Evolutionary conservation across 37 sponge, comb jelly and placozoan species (phyloP).

Genomic region (Beroe forskalii): DNA sequence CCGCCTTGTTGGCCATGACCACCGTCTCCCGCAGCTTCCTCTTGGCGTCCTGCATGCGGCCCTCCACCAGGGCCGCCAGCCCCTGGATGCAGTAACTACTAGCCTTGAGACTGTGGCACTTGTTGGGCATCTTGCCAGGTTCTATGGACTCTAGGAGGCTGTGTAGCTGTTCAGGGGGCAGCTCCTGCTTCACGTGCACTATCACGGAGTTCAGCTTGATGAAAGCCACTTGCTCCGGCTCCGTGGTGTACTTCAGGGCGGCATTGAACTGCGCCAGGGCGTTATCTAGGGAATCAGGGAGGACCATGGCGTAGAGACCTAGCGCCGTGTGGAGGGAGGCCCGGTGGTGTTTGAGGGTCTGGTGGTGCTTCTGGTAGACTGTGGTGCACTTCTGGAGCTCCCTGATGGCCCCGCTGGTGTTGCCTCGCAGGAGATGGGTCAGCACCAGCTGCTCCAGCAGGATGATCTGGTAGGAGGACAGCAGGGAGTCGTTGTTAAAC

Average conservation of each 20-base stretch:
- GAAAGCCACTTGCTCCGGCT: conserved; percentile 37
- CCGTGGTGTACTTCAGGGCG: conserved; percentile 30
- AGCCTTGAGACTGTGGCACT: conserved; percentile 58
- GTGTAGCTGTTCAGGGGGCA: conserved; percentile 1
- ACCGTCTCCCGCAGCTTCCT: conserved; percentile 71
- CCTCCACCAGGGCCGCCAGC: conserved; percentile 37
- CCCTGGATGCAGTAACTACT: conserved; percentile 58
- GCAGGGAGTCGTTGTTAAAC: neutral
- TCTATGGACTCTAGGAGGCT: conserved; percentile 5
- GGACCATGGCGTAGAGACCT: conserved; percentile 31
- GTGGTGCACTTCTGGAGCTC: conserved; percentile 39
- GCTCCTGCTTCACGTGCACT: conserved; percentile 40
- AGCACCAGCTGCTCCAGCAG: conserved; percentile 50
- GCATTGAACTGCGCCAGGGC: conserved; percentile 48
- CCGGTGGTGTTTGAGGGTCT: conserved; percentile 43
- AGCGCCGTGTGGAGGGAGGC: conserved; percentile 49
- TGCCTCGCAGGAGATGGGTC: neutral
- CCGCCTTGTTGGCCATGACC: conserved; percentile 76
- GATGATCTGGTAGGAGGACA: conserved; percentile 55
- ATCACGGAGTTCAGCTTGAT: conserved; percentile 40
- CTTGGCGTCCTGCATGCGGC: conserved; percentile 11
- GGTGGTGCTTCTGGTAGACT: conserved; percentile 58
- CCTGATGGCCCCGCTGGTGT: neutral
- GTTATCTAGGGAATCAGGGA: conserved; percentile 24
- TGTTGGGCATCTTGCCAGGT: conserved; percentile 38